Base-by-base conservation (phyloP, 2,888 invertebrate species). In the Polydesmus complanatus region DNA sequence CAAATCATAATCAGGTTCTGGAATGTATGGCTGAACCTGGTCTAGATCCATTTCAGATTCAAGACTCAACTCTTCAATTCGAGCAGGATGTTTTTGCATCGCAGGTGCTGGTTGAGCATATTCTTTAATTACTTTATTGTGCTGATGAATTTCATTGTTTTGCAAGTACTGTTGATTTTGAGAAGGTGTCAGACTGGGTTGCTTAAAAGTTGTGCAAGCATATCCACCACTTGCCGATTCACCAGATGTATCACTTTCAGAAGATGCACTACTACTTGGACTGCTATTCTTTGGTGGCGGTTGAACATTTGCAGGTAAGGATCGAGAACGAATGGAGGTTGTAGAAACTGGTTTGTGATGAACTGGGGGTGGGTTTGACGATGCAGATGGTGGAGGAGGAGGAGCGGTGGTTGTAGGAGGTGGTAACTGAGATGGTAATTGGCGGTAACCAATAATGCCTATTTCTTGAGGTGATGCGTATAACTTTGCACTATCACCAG, bases 1-100 rank as follows among this genome's bases (percentile, higher is more conserved):
- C 75, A 89, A 82, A 73, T 89, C 89, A 77, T 91, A 91, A 74
- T 91, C 91, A 0, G 91, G 91, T 70, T 91, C 91, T 0, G 91
- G 91, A 67, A 91, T 91, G n/a, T 88, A 86, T 8, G 91, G 85
- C 1, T 63, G 57, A 8, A 26, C 51, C 19, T 60, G 54, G 3
- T 53, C 56, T 21, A 27, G 22, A 49, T 22, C 37, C 37, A 8
- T 37, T 5, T 37, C 37, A n/a, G n/a, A n/a, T n/a, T n/a, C n/a
- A n/a, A n/a, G n/a, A n/a, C n/a, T n/a, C n/a, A n/a, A n/a, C 3
- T 19, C 51, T 19, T 19, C 51, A 5, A 51, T 21, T 51, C 8
- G 5, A 51, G n/a, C 8, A 11, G 5, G n/a, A 14, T 51, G 51
- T n/a, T n/a, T 51, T 19, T 8, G n/a, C 5, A n/a, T 21, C 5